phyloP scores from a whole-genome alignment of 2,888 invertebrate species.

The Bugula neritina region DNA sequence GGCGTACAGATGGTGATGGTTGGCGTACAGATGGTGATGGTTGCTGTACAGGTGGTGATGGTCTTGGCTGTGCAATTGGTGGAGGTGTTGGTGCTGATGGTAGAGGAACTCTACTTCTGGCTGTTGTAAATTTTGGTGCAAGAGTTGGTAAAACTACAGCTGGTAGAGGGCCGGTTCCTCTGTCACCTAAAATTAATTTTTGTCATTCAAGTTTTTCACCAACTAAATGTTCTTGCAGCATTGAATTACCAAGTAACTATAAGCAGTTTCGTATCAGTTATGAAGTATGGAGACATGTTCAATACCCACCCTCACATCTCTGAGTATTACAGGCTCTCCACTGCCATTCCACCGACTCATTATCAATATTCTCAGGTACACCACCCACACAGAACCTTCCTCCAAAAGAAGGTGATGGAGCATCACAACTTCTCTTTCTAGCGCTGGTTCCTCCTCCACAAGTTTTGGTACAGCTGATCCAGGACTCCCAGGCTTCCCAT shows the following conservation, averaged over 20 bases:
- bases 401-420: conserved; percentile 23
- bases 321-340: conserved; percentile 8
- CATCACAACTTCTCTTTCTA: conserved; percentile 25
- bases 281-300: no score
- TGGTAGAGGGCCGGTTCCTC: background rate
- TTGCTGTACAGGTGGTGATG: no score
- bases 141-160: background rate
- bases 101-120: background rate
- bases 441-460: conserved; percentile 13
- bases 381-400: conserved; percentile 21
- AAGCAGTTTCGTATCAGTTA: no score
- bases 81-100: background rate
- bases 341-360: conserved; percentile 1
- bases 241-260: no score
- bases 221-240: no score
- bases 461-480: conserved; percentile 18
- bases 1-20: no score
- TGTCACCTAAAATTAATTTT: background rate
- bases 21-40: no score
- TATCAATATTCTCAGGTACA: conserved; percentile 8
- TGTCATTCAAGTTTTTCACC: no score
- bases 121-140: background rate
- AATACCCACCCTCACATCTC: conserved; percentile 14
- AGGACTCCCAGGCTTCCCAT: conserved; percentile 20
- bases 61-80: background rate